A percentile compares a stretch with the other conserved stretches of the same genome.
These are phyloP conservation scores for Macropis europaea DNA, from an alignment of 2,888 invertebrate species.

Conservation along the genomic window DNA sequence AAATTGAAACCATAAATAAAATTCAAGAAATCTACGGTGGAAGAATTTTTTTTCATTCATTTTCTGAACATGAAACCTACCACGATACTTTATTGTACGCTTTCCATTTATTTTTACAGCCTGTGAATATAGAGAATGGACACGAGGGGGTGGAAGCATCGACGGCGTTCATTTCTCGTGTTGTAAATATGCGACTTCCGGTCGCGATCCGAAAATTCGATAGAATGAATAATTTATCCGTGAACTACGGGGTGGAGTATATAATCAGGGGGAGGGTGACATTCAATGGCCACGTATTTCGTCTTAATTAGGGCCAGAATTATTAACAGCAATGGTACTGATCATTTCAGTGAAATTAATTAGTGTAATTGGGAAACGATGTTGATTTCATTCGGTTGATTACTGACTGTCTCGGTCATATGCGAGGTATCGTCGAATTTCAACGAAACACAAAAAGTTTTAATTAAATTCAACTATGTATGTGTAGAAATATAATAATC, in stretches of 20 bases:
- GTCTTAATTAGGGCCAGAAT: conserved; percentile 1
- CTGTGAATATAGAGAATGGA: neutral
- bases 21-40: too few species aligned
- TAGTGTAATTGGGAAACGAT: neutral
- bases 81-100: neutral
- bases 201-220: neutral
- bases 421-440: too few species aligned
- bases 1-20: too few species aligned
- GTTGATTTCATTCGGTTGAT: neutral
- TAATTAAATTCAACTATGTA: too few species aligned
- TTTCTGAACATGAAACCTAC: too few species aligned
- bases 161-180: neutral
- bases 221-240: conserved; percentile 3
- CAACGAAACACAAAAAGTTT: too few species aligned
- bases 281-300: neutral
- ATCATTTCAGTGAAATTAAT: neutral
- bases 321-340: conserved; percentile 1
- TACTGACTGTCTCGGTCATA: too few species aligned
- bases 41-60: too few species aligned
- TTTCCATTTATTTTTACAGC: neutral
- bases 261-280: neutral
- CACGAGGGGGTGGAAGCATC: too few species aligned
- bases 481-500: too few species aligned
- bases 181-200: neutral
- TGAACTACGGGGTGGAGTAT: neutral